Evolutionary conservation across 2,797 vertebrate species (phyloP), one percentile per base, ranked within the genome.

Genomic region (Apodemus agrarius): DNA sequence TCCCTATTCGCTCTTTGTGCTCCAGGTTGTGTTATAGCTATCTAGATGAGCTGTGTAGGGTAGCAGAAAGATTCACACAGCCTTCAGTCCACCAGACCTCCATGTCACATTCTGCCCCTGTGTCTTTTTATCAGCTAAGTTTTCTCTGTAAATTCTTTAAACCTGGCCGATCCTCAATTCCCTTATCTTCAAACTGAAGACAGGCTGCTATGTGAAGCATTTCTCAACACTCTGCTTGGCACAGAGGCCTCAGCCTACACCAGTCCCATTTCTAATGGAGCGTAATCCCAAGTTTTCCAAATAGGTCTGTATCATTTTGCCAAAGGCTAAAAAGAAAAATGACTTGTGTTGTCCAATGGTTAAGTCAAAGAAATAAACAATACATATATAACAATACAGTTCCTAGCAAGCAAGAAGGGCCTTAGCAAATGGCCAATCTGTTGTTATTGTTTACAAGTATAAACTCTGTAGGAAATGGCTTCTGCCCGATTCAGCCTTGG

Each of bases 171-270:
- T 24, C 16, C 63, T 95, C 93, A 94, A 57, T 81, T 83, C 89
- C 12, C 89, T 92, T 97, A 96, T 95, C 95, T 90, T 79, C 91
- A 96, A 95, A 95, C 91, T 95, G 95, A 79, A 95, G 63, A 92
- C 78, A 93, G 93, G 85, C 81, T 72, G 26, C 76, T 52, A 26
- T 16, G 11, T 69, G 40, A 75, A 86, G 83, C 52, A 74, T 80
- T 94, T 63, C 82, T 92, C 31, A 54, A 54, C 1, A 22, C 46
- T 92, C 43, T 79, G 14, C 75, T 94, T 90, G 87, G 81, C 78
- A 83, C 86, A 65, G 6, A 80, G 49, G 75, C 1, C 24, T 87
- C 65, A 63, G 65, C 31, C 81, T 16, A 75, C 57, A 80, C 78
- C 59, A 63, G 89, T 96, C 61, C 6, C 29, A 69, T 82, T 94